Conservation (phyloP, 1,140 invertebrate genomes). For the Argopecten irradians region DNA sequence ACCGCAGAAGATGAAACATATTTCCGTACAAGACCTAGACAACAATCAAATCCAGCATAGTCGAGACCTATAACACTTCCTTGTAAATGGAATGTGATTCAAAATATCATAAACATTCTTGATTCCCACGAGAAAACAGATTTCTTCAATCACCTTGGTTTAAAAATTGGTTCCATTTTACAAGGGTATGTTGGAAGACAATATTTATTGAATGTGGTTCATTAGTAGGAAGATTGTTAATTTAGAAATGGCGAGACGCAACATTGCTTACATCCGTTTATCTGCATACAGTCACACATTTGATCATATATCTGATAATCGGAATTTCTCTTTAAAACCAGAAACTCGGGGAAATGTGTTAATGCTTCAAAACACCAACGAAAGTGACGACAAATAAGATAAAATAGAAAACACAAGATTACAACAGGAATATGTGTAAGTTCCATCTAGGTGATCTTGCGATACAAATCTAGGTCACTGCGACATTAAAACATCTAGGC, state of each 20-base stretch:
- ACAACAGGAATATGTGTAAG: no score
- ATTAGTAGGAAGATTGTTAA: neutral
- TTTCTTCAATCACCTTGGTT: neutral
- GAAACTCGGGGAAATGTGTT: no score
- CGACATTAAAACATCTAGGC: no score
- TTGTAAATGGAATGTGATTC: neutral
- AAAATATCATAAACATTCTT: neutral
- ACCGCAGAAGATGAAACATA: neutral
- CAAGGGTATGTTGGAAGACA: neutral
- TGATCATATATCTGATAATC: no score
- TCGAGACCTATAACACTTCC: neutral
- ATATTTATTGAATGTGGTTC: neutral
- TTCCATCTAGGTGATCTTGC: no score
- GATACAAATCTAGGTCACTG: no score
- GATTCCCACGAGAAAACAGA: conserved; percentile 15
- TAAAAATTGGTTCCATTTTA: neutral
- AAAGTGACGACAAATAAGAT: no score
- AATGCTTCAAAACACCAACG: no score
- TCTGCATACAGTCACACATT: neutral
- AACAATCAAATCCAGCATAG: neutral
- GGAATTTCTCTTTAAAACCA: no score
- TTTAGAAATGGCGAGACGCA: neutral
- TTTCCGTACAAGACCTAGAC: neutral
- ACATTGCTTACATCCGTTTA: neutral
- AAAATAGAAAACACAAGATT: no score